Percentiles rank a stretch among this genome's conserved stretches.
Evolutionary conservation across 2,888 invertebrate species (phyloP).

Genomic region (Sipunculus nudus): DNA sequence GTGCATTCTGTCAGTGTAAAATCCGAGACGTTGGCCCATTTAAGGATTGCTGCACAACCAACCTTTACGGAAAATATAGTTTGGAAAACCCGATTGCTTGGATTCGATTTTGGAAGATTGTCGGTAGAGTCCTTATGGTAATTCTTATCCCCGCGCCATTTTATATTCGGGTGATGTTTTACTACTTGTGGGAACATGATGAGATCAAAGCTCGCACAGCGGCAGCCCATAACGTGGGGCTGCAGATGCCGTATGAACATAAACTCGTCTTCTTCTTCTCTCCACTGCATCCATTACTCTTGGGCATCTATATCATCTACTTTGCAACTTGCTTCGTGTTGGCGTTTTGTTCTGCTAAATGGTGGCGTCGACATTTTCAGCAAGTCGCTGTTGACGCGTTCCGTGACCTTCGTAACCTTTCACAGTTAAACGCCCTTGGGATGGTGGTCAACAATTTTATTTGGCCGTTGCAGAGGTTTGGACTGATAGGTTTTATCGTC

Average conservation of each 20-base stretch:
- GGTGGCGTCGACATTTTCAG: conserved; percentile 44
- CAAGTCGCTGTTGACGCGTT: conserved; percentile 51
- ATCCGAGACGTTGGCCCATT: conserved; percentile 57
- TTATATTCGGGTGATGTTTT: conserved; percentile 55
- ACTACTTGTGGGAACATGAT: conserved; percentile 56
- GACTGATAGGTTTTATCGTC: conserved; percentile 52
- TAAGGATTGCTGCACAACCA: conserved; percentile 54
- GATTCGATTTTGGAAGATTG: conserved; percentile 40
- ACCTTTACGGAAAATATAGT: too few species aligned
- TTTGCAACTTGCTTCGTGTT: conserved; percentile 50
- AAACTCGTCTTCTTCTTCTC: conserved; percentile 57
- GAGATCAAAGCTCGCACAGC: conserved; percentile 47
- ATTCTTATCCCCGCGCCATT: conserved; percentile 56
- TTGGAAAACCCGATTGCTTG: conserved; percentile 28
- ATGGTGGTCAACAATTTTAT: conserved; percentile 52
- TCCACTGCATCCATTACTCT: conserved; percentile 57
- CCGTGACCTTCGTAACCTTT: conserved; percentile 55
- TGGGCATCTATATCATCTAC: conserved; percentile 55
- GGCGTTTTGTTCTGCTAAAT: conserved; percentile 41
- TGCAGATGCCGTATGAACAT: conserved; percentile 39
- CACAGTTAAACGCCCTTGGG: conserved; percentile 53
- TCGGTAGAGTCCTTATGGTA: conserved; percentile 48
- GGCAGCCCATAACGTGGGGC: conserved; percentile 38
- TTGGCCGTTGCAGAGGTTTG: conserved; percentile 60
- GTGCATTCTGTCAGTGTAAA: conserved; percentile 51